Evolutionary conservation across 1,140 invertebrate species (phyloP).

Genomic region (Bradysia coprophila): DNA sequence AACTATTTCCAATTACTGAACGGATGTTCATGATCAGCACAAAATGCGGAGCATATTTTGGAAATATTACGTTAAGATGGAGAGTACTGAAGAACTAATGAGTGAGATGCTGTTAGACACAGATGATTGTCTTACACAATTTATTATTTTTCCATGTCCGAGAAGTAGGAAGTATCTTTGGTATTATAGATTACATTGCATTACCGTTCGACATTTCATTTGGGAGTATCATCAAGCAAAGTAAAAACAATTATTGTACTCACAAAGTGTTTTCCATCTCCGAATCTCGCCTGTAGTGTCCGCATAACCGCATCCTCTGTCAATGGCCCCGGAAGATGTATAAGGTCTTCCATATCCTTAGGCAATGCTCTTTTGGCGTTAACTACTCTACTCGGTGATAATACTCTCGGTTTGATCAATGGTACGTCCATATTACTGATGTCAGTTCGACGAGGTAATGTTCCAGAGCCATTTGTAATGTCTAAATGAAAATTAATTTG

Average conservation of each 20-base stretch:
- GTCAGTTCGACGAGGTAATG: neutral
- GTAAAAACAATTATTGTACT: slow-evolving; percentile 26
- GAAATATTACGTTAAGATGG: no score
- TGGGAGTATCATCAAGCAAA: neutral
- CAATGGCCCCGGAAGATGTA: slow-evolving; percentile 75
- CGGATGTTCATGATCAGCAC: no score
- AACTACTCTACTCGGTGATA: neutral
- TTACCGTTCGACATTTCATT: no score
- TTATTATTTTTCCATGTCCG: no score
- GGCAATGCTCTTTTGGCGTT: slow-evolving; percentile 1
- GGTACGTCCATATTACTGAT: neutral
- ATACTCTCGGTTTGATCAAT: neutral
- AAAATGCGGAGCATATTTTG: no score
- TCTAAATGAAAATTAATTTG: no score
- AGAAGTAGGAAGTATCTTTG: no score
- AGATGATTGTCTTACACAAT: no score
- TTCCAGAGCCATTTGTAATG: neutral
- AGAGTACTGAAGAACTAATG: no score
- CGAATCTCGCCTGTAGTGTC: slow-evolving; percentile 74
- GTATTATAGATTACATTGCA: no score
- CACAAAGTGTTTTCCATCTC: slow-evolving; percentile 72
- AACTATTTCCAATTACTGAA: no score
- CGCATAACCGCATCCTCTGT: slow-evolving; percentile 86
- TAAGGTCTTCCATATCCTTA: slow-evolving; percentile 62
- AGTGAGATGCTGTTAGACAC: no score